These are phyloP conservation scores for Danionella dracula DNA, from an alignment of 2,797 vertebrate species.

Conservation along the genomic window DNA sequence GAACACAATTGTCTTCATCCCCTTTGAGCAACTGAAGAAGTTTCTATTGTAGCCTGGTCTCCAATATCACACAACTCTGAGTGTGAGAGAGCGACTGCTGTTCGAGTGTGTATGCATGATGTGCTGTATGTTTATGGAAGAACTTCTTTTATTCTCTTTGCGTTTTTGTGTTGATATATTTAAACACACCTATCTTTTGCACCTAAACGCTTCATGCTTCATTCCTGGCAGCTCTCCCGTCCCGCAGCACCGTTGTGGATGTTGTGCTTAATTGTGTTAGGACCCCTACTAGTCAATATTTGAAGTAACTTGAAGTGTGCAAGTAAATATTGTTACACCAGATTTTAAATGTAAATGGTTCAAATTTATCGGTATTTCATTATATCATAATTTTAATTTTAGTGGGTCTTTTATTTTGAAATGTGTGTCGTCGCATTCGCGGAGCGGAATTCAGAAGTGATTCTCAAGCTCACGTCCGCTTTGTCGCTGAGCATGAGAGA, in stretches of 20 bases:
- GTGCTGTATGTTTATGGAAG: slow-evolving; percentile 28
- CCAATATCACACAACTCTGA: slow-evolving; percentile 23
- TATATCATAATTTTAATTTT: too few relatives aligned
- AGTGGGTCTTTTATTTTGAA: too few relatives aligned
- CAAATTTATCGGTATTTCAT: too few relatives aligned
- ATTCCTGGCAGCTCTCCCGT: slow-evolving; percentile 29
- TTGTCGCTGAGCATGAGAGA: too few relatives aligned
- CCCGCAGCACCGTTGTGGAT: neutral
- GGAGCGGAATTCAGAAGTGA: too few relatives aligned
- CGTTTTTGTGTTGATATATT: slow-evolving; percentile 10
- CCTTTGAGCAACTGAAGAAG: slow-evolving; percentile 92
- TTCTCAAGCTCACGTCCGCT: too few relatives aligned
- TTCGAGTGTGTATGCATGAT: slow-evolving; percentile 21
- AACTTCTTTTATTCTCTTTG: slow-evolving; percentile 20
- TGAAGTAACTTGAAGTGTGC: neutral
- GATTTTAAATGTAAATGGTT: too few relatives aligned
- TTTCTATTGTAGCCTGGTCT: slow-evolving; percentile 77
- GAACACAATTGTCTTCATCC: slow-evolving; percentile 99
- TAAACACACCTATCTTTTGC: slow-evolving; percentile 17
- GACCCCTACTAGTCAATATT: neutral
- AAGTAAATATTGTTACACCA: too few relatives aligned
- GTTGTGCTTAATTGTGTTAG: neutral
- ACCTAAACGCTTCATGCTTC: slow-evolving; percentile 25
- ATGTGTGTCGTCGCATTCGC: too few relatives aligned
- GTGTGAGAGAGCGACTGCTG: slow-evolving; percentile 33